Evolutionary conservation across 2,113 vertebrate species (phyloP), one percentile per base, ranked within the genome.

Genomic region (Chinchilla lanigera): DNA sequence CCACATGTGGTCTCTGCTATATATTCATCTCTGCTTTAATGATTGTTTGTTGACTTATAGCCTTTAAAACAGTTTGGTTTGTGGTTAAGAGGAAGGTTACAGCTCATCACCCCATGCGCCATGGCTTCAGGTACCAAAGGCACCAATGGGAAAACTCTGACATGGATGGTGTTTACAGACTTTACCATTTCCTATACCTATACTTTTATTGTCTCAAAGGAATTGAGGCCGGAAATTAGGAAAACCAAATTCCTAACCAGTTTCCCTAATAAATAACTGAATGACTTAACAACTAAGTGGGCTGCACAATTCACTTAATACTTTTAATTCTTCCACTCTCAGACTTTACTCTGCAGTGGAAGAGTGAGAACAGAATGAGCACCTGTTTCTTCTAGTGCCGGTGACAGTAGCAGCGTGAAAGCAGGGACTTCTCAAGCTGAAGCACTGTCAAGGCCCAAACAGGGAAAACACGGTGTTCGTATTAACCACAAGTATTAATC

Each of bases 401-500:
- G 56, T 26, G 60, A 90, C 30, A 8, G 0, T 4, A 71, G 33
- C 10, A 35, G 13, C 56, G 78, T 2, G 33, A 84, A 93, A 77
- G 19, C n/a, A 56, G 0, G 35, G 63, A 56, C 52, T 26, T 38
- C 4, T 7, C 54, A 89, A 93, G 63, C 38, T 26, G n/a, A 19
- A 50, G 20, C 71, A 75, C 24, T 33, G 38, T 30, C 26, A n/a
- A 6, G n/a, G 71, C 69, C 35, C 35, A 24, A 54, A 56, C n/a
- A 0, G 5, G 38, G 73, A n/a, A 24, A 50, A 63, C 63, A 56
- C 1, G 0, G 0, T 7, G 7, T 71, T 71, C 11, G 0, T 20
- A n/a, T 41, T 20, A 56, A 86, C n/a, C 71, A 47, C 60, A 89
- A 67, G 58, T 26, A 63, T 5, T 26, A 47, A 50, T 44, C 30